Evolutionary conservation across 2,888 invertebrate genomes (phyloP), one percentile per base, ranked within the genome.

Genomic region (Xestoiulus laeticollis): DNA sequence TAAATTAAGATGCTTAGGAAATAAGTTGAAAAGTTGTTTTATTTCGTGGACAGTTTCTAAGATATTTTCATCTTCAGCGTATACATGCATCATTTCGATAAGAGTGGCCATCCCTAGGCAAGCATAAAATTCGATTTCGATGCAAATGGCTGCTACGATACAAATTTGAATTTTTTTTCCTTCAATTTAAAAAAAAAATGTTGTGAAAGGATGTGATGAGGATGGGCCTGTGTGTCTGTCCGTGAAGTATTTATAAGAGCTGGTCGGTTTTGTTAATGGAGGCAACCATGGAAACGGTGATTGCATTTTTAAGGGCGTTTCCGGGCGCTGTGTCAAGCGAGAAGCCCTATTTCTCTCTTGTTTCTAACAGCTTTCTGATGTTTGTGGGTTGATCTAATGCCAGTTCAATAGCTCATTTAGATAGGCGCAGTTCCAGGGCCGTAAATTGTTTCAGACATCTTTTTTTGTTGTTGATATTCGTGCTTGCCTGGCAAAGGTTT

Each of bases 331-430:
- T 30, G 78, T 78, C 68, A 26, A 68, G 26, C 68, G 26, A 26
- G 59, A 59, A 19, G 59, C 19, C 5, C 59, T n/a, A 22, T 68
- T 68, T 26, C 26, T 68, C 26, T 26, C 26, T 22, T 26, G 22
- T 68, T 22, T 68, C 68, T 68, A 68, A 68, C 68, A 68, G 68
- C 68, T 68, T 68, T 68, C 26, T n/a, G 68, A 12, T 68, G 68
- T 68, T 68, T 68, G 68, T 26, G 68, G 68, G 26, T 22, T 22
- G 14, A 12, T 78, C 30, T 78, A 78, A 78, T 78, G 78, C 78
- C 14, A 30, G 78, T 78, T 78, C 78, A 78, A 78, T 78, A 78
- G 78, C 78, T 78, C 78, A 30, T 78, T 78, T 78, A 78, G 78
- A 78, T 78, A 78, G 68, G 16, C 68, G 26, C 6, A 2, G 59